phyloP scores from a whole-genome alignment of 2,888 invertebrate genomes.

The Clanis bilineata region DNA sequence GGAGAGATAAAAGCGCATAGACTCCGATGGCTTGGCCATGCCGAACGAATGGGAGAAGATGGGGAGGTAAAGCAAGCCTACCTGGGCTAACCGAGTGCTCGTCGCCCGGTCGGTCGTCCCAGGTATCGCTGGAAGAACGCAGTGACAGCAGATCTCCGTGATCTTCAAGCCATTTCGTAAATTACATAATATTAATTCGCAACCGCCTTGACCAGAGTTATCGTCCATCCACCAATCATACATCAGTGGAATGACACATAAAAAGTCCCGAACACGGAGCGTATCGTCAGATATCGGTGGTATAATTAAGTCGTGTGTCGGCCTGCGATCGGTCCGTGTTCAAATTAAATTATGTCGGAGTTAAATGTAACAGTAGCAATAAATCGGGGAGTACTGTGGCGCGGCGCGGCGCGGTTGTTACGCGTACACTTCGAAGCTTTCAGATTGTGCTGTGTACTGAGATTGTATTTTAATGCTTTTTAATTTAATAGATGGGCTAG shows the following conservation, averaged over 20 bases:
- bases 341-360: constrained; percentile 74
- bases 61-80: too few species aligned
- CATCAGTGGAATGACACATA: constrained; percentile 3
- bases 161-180: too few species aligned
- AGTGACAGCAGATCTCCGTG: too few species aligned
- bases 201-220: background rate
- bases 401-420: constrained; percentile 59
- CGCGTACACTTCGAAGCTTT: constrained; percentile 30
- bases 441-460: background rate
- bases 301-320: constrained; percentile 67
- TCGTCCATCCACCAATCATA: background rate
- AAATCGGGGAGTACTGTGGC: constrained; percentile 50
- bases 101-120: too few species aligned
- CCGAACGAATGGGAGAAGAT: too few species aligned
- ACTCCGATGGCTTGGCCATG: too few species aligned
- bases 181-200: background rate
- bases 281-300: constrained; percentile 43
- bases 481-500: too few species aligned
- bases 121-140: too few species aligned
- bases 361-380: constrained; percentile 66
- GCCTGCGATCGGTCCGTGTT: constrained; percentile 46
- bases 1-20: too few species aligned
- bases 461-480: background rate
- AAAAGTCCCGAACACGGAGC: constrained; percentile 28
- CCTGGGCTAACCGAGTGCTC: too few species aligned